Evolutionary conservation across 2,797 vertebrate genomes (phyloP).

Genomic region (Cephalopachus bancanus): DNA sequence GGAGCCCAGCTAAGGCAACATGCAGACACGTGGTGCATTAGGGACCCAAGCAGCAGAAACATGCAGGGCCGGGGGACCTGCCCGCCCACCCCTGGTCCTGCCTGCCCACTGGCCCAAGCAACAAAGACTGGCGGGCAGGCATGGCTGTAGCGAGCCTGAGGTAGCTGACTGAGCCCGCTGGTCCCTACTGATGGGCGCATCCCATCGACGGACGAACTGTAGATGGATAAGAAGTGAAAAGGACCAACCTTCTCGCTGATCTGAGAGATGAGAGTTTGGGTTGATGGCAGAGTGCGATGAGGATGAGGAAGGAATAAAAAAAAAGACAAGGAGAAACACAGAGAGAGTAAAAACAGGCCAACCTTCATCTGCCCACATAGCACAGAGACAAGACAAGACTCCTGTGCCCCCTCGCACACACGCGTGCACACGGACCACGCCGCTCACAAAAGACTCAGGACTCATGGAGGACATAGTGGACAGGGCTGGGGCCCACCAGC

Average conservation of each 20-base stretch:
- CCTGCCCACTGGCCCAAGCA: constrained; percentile 78
- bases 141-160: constrained; percentile 81
- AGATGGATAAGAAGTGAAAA: constrained; percentile 95
- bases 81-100: constrained; percentile 77
- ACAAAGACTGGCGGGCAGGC: constrained; percentile 80
- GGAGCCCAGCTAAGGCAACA: constrained; percentile 64
- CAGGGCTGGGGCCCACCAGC: constrained; percentile 70
- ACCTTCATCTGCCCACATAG: constrained; percentile 92
- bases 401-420: constrained; percentile 83
- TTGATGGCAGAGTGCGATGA: constrained; percentile 97
- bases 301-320: constrained; percentile 94
- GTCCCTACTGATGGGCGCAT: constrained; percentile 85
- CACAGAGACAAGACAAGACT: constrained; percentile 91
- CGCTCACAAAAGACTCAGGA: constrained; percentile 76
- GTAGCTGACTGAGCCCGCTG: constrained; percentile 82
- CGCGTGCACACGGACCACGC: constrained; percentile 71
- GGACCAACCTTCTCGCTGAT: constrained; percentile 99
- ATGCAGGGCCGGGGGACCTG: constrained; percentile 77
- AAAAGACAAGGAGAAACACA: constrained; percentile 94
- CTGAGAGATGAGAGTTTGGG: constrained; percentile 97
- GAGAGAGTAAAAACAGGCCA: constrained; percentile 95
- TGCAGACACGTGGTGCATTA: constrained; percentile 66
- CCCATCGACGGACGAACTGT: constrained; percentile 88
- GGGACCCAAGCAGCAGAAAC: constrained; percentile 73
- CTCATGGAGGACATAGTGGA: constrained; percentile 75